Evolutionary conservation across 1,140 invertebrate species (phyloP).

Genomic region (Drosophila lini): DNA sequence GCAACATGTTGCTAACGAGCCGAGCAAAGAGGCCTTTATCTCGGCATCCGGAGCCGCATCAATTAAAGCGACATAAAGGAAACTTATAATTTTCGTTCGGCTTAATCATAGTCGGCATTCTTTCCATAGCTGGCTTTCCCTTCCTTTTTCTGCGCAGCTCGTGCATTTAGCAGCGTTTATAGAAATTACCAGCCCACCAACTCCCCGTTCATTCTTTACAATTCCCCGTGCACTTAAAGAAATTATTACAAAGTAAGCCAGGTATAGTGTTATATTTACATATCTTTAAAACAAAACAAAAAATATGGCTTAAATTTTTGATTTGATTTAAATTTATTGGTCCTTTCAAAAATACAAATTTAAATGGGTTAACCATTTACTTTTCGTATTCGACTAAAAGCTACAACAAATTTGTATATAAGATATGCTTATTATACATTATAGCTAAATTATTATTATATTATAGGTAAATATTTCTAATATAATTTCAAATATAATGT

Average conservation of each 20-base stretch:
- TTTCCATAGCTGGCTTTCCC: conserved; percentile 7
- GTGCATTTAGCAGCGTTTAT: conserved; percentile 77
- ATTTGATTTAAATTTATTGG: too few species aligned
- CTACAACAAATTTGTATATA: too few species aligned
- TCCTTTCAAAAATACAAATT: too few species aligned
- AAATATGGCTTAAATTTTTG: too few species aligned
- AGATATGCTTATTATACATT: too few species aligned
- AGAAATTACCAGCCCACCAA: conserved; percentile 66
- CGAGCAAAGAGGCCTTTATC: conserved; percentile 37
- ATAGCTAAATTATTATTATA: too few species aligned
- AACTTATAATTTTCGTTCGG: conserved; percentile 75
- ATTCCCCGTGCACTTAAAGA: neutral
- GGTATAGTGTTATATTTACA: too few species aligned
- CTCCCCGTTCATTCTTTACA: conserved; percentile 19
- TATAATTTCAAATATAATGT: too few species aligned
- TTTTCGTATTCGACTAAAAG: too few species aligned
- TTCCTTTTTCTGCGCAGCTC: conserved; percentile 30
- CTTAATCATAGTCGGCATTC: conserved; percentile 79
- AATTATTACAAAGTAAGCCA: neutral
- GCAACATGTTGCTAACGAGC: conserved; percentile 69
- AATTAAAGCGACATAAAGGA: conserved; percentile 80
- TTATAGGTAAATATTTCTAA: too few species aligned
- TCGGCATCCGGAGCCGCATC: conserved; percentile 68
- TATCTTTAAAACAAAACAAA: too few species aligned
- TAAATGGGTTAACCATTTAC: too few species aligned